Evolutionary conservation across 2,888 invertebrate species (phyloP).

Genomic region (Trypoxylon attenuatum): DNA sequence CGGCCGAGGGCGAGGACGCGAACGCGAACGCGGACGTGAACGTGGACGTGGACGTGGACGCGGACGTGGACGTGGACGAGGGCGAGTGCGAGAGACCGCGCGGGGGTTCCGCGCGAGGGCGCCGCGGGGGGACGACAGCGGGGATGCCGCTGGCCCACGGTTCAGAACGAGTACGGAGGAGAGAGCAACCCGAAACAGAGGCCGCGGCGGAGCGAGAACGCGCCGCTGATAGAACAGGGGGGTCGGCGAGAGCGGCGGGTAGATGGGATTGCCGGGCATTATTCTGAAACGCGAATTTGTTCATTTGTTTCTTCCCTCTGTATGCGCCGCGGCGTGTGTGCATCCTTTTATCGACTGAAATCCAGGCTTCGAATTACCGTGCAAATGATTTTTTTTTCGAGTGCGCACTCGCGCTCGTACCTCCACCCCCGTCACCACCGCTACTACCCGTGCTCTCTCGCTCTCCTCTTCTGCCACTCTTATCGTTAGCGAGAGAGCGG

Average conservation of each 20-base stretch:
- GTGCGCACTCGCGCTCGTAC: slow-evolving; percentile 49
- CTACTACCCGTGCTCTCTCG: slow-evolving; percentile 44
- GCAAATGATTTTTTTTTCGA: slow-evolving; percentile 73
- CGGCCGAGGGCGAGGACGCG: slow-evolving; percentile 52
- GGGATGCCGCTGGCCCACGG: slow-evolving; percentile 51
- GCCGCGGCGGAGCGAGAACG: slow-evolving; percentile 26
- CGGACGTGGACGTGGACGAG: too few relatives aligned
- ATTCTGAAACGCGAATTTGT: slow-evolving; percentile 75
- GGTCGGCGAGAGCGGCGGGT: slow-evolving; percentile 60
- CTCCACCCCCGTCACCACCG: slow-evolving; percentile 19
- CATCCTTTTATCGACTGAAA: slow-evolving; percentile 75
- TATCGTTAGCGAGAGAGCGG: slow-evolving; percentile 6
- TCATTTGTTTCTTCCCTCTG: slow-evolving; percentile 75
- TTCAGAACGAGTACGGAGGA: slow-evolving; percentile 11
- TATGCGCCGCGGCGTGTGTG: slow-evolving; percentile 73
- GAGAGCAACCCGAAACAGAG: slow-evolving; percentile 22
- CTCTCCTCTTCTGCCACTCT: slow-evolving; percentile 21
- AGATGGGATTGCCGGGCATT: slow-evolving; percentile 75
- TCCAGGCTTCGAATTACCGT: slow-evolving; percentile 75
- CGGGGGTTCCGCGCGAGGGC: slow-evolving; percentile 51
- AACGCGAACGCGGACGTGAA: too few relatives aligned
- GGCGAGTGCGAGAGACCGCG: slow-evolving; percentile 60
- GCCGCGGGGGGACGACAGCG: slow-evolving; percentile 28
- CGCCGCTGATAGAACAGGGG: slow-evolving; percentile 8
- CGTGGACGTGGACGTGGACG: slow-evolving; percentile 54